These are phyloP conservation scores for Germaria angustata DNA, from an alignment of 2,888 invertebrate genomes.

Conservation along the genomic window DNA sequence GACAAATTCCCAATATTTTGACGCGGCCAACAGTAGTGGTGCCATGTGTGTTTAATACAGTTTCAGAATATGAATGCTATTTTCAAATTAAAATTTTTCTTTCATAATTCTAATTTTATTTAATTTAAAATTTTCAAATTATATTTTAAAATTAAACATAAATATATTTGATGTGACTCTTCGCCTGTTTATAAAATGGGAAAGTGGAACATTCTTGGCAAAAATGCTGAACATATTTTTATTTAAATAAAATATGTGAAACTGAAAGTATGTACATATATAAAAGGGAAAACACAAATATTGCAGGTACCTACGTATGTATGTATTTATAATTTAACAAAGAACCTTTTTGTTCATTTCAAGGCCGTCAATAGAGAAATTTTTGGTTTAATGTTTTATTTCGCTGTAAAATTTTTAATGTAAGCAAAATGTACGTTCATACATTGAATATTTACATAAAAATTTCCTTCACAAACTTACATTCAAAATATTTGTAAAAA, in stretches of 20 bases:
- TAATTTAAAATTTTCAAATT: not conserved
- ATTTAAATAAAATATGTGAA: constrained; percentile 1
- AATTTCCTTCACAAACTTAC: too few relatives aligned
- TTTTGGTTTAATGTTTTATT: not conserved
- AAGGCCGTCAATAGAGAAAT: not conserved
- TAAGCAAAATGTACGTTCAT: not conserved
- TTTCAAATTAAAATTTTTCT: not conserved
- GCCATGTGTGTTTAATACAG: not conserved
- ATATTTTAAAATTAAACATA: not conserved
- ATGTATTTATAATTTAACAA: constrained; percentile 2
- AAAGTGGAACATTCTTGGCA: constrained; percentile 14
- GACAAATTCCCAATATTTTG: too few relatives aligned
- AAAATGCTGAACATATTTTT: constrained; percentile 1
- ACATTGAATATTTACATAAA: too few relatives aligned
- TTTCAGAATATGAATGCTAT: not conserved
- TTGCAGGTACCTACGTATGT: not conserved
- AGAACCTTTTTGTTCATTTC: constrained; percentile 8
- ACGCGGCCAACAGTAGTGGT: not conserved
- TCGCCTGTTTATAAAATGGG: constrained; percentile 2
- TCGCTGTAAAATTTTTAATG: not conserved
- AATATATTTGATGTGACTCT: not conserved
- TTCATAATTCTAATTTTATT: not conserved
- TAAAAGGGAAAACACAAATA: too few relatives aligned
- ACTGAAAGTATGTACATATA: constrained; percentile 38
- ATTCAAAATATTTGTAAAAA: too few relatives aligned